Base-by-base conservation (phyloP, 2,113 vertebrate species). In the Petroica traversi region DNA sequence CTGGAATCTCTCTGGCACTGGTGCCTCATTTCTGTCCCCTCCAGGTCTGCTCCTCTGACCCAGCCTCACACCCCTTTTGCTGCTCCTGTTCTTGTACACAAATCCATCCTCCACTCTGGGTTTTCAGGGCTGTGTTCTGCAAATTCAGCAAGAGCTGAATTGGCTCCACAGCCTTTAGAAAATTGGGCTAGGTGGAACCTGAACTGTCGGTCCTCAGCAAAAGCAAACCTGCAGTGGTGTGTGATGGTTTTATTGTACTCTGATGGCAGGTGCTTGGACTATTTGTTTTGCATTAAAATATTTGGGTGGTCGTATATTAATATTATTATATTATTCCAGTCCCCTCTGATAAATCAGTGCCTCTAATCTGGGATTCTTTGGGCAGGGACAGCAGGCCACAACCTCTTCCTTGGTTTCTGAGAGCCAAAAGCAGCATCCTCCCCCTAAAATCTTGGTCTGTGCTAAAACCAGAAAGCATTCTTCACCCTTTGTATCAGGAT, bases 71-170 rank as follows among this genome's bases (percentile, higher is more conserved):
- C 7, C 13, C 34, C 63, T 88, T 49, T 24, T 62, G 51, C 8
- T 48, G 72, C 76, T 31, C n/a, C 72, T 74, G 40, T 19, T 49
- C 61, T 20, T 19, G 38, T 29, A 7, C 17, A 16, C 16, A 52
- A 13, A 10, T 18, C 45, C 63, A 9, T 15, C 26, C 46, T 86
- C 13, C 75, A 79, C 10, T 1, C 55, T 14, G 58, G 28, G 8
- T 61, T 77, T 61, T 68, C 58, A 38, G 1, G 9, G n/a, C 0
- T 0, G 0, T 22, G 46, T 20, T 78, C 51, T 77, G 64, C 61
- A 78, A 29, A 67, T 49, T 40, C 57, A 78, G 77, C 25, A 40
- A 16, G 52, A 15, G 7, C 34, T 5, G 8, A 57, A 49, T 19
- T 38, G 52, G n/a, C 48, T 41, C 16, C 41, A 5, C 12, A 49